Base-by-base conservation (phyloP, 2,888 invertebrate genomes). In the Seira ritae region DNA sequence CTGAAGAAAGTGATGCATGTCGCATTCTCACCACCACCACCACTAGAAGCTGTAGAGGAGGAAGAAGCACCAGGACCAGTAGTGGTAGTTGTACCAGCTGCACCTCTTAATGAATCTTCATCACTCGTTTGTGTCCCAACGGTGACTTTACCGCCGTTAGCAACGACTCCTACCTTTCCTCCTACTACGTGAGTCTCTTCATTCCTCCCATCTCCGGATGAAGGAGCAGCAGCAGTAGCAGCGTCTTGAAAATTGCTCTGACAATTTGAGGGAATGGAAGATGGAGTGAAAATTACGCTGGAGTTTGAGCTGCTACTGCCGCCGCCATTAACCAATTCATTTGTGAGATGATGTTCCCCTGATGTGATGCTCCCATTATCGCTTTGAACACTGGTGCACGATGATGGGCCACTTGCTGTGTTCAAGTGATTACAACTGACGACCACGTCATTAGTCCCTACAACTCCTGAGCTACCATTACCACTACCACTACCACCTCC, bases 61-160 rank as follows among this genome's bases (percentile, higher is more conserved):
- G 20, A 75, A 4, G 81, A 71, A 46, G 70, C 67, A 17, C 50
- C 73, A 69, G 31, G 66, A 46, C 55, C 69, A 55, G 62, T 81
- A 24, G 66, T 73, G 74, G 76, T 76, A 19, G 22, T 17, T n/a
- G n/a, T n/a, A 10, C 31, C 37, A 8, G 17, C 17, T 15, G 60
- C 8, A 62, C 12, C 4, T 8, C 62, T 20, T 87, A 95, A 94
- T 0, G 95, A 94, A 1, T 94, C 93, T 90, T 94, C 94, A 89
- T 96, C 95, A 24, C 96, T 96, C 0, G 96, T 96, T 91, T 96
- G 96, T 1, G 96, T 96, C 15, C 96, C 96, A 12, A 96, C 96
- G 42, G 96, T 96, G 84, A 96, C 95, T 91, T 95, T 92, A 37
- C 87, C 87, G 31, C 85, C 80, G 31, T 79, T 78, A 12, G 68